These are phyloP conservation scores for Eidolon helvum DNA, from an alignment of 2,113 vertebrate genomes.

Conservation along the genomic window DNA sequence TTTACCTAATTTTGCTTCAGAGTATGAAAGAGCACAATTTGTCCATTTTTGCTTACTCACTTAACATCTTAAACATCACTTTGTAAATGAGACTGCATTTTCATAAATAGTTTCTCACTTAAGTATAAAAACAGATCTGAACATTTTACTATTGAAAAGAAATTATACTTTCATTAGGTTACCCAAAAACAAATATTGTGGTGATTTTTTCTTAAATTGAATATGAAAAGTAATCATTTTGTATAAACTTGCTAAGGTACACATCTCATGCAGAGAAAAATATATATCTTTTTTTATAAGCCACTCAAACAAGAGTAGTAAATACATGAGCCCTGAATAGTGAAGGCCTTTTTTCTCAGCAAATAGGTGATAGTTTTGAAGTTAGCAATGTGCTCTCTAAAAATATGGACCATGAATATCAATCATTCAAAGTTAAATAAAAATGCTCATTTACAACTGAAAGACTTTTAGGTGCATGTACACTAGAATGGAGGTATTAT, in stretches of 20 bases:
- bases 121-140: background rate
- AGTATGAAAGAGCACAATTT: background rate
- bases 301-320: background rate
- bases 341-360: background rate
- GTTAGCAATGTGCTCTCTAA: background rate
- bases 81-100: slow-evolving; percentile 3
- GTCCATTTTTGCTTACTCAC: background rate
- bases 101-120: slow-evolving; percentile 43
- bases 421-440: background rate
- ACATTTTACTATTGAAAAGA: slow-evolving; percentile 5
- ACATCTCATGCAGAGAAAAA: background rate
- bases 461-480: background rate
- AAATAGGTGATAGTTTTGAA: background rate
- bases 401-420: background rate
- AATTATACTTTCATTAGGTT: background rate
- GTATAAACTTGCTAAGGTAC: slow-evolving; percentile 27
- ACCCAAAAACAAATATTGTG: slow-evolving; percentile 37
- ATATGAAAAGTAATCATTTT: slow-evolving; percentile 37
- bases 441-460: background rate
- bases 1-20: slow-evolving; percentile 54
- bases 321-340: background rate
- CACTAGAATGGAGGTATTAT: background rate
- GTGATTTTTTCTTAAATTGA: background rate
- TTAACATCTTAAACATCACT: slow-evolving; percentile 9
- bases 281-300: background rate